phyloP scores from a whole-genome alignment of 2,113 vertebrate genomes.

The Trematomus loennbergii region DNA sequence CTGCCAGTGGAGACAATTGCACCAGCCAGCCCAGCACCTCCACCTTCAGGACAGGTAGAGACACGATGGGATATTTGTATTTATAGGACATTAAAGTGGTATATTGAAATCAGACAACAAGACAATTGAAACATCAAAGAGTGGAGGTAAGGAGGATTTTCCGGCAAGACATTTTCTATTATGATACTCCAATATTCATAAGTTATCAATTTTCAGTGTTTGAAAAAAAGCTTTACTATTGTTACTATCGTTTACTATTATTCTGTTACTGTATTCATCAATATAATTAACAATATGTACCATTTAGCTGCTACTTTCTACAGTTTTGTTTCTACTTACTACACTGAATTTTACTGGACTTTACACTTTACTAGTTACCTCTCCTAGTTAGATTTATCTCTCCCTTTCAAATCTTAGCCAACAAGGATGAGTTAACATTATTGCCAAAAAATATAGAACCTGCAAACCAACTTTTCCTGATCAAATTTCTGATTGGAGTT shows the following conservation, averaged over 20 bases:
- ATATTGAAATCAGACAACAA: background rate
- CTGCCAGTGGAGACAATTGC: constrained; percentile 72
- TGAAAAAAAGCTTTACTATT: background rate
- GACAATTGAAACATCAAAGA: background rate
- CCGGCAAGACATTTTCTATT: no score
- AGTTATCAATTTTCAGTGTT: background rate
- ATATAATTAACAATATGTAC: background rate
- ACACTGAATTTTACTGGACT: no score
- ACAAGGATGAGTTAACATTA: background rate
- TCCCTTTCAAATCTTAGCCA: no score
- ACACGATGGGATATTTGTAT: background rate
- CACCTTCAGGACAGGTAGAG: constrained; percentile 73
- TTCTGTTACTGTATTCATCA: background rate
- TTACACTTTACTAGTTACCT: no score
- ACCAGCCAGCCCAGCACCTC: constrained; percentile 63
- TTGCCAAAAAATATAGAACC: background rate
- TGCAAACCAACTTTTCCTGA: background rate
- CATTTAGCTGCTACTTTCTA: background rate
- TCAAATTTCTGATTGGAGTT: background rate
- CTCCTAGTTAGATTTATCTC: no score
- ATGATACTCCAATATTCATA: background rate
- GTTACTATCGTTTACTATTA: background rate
- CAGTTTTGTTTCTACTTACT: background rate
- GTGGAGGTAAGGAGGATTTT: background rate
- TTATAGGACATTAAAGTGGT: no score